Percentiles rank a stretch among this genome's conserved stretches.
Conservation (phyloP, 2,888 invertebrate species). For the Sisyra terminalis region DNA sequence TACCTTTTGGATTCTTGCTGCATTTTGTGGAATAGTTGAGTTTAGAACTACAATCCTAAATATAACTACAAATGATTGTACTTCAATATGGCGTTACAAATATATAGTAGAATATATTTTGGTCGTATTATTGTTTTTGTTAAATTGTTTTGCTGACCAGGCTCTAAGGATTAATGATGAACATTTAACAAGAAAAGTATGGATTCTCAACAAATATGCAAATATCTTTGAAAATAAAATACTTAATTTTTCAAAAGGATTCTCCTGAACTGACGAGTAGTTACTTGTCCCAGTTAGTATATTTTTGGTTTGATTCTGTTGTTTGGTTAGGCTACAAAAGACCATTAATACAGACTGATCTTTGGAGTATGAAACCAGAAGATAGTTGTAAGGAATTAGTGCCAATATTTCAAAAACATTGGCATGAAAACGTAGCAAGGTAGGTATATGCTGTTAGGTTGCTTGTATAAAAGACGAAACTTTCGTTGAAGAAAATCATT, state of each 20-base stretch:
- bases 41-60: conserved; percentile 46
- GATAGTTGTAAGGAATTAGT: conserved; percentile 51
- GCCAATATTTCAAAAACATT: too few relatives aligned
- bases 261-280: conserved; percentile 78
- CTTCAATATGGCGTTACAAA: conserved; percentile 32
- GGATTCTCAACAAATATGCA: conserved; percentile 12
- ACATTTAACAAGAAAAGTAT: conserved; percentile 51
- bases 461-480: too few relatives aligned
- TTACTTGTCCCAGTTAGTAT: conserved; percentile 71
- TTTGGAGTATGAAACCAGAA: conserved; percentile 82
- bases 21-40: conserved; percentile 55
- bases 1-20: conserved; percentile 74
- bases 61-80: conserved; percentile 41
- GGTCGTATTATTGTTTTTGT: conserved; percentile 47
- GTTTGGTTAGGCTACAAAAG: conserved; percentile 72
- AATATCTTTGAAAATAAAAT: background rate
- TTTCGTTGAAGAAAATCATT: too few relatives aligned
- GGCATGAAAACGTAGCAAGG: too few relatives aligned
- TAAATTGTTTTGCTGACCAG: conserved; percentile 68
- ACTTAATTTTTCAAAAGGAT: conserved; percentile 42
- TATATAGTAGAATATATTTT: conserved; percentile 67
- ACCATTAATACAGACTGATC: conserved; percentile 62
- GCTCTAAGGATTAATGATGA: conserved; percentile 46
- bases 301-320: conserved; percentile 81
- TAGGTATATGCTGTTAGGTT: too few relatives aligned